phyloP scores from a whole-genome alignment of 2,888 invertebrate species.

The Diploptera punctata region DNA sequence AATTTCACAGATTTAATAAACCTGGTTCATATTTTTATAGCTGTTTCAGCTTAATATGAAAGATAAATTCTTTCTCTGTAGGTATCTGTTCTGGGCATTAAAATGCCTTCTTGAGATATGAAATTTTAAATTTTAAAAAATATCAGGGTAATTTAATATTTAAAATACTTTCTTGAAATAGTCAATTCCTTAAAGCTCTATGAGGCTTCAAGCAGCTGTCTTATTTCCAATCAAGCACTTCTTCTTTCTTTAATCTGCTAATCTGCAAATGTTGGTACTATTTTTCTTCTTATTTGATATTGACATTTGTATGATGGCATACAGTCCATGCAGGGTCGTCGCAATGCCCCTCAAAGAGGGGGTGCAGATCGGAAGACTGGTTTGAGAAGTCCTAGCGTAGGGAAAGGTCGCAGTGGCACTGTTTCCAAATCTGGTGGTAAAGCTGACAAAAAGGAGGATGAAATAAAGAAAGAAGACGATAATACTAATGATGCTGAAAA shows the following conservation, averaged over 20 bases:
- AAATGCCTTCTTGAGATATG: neutral
- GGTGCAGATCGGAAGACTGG: conserved; percentile 33
- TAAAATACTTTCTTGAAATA: neutral
- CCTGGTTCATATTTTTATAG: conserved; percentile 3
- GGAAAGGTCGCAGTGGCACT: conserved; percentile 28
- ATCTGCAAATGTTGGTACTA: neutral
- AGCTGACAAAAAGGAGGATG: conserved; percentile 28
- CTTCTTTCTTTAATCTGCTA: neutral
- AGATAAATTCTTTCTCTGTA: neutral
- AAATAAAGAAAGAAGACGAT: conserved; percentile 32
- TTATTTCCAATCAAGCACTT: neutral
- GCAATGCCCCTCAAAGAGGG: conserved; percentile 26
- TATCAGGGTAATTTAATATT: neutral
- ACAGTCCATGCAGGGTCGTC: conserved; percentile 32
- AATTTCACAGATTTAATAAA: neutral
- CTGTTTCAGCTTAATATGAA: neutral
- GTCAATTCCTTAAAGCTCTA: neutral
- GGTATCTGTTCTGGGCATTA: neutral
- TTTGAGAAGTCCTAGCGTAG: conserved; percentile 36
- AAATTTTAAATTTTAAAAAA: neutral
- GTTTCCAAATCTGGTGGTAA: conserved; percentile 31
- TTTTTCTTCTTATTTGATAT: neutral
- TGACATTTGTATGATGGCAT: conserved; percentile 14
- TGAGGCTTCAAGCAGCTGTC: neutral
- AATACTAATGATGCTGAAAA: conserved; percentile 31